Conservation (phyloP, 2,113 vertebrate species). For the Bubalus kerabau region DNA sequence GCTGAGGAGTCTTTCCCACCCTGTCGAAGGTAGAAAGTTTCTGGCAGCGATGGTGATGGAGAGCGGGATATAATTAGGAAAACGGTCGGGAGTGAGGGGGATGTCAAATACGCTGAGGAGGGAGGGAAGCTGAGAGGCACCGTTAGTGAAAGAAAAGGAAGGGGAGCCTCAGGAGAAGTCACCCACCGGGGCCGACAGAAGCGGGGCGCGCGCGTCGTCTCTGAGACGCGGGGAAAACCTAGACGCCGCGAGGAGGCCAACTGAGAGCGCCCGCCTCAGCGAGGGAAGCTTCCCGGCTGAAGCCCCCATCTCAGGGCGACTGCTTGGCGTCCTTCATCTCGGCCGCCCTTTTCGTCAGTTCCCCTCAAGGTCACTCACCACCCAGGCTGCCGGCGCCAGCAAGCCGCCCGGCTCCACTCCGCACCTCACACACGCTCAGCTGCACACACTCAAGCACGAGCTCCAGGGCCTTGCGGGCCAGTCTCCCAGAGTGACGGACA, state of each 20-base stretch:
- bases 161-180: rapidly evolving
- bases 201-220: rapidly evolving
- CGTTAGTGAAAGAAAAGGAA: no score
- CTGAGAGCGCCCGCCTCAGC: neutral
- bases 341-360: neutral
- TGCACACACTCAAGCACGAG: neutral
- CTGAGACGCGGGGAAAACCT: neutral
- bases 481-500: neutral
- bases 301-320: neutral
- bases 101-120: neutral
- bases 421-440: neutral
- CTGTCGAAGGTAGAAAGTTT: neutral
- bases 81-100: neutral
- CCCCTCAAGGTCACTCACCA: neutral
- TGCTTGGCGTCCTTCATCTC: neutral
- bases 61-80: neutral
- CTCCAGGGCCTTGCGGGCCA: rapidly evolving
- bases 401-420: rapidly evolving
- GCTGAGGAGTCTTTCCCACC: neutral
- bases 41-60: neutral
- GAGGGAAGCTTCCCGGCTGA: neutral
- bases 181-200: neutral
- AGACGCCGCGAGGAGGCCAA: neutral
- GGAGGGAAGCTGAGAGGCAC: neutral
- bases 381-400: rapidly evolving